phyloP scores from a whole-genome alignment of 2,888 invertebrate species.

The Leuctra nigra region DNA sequence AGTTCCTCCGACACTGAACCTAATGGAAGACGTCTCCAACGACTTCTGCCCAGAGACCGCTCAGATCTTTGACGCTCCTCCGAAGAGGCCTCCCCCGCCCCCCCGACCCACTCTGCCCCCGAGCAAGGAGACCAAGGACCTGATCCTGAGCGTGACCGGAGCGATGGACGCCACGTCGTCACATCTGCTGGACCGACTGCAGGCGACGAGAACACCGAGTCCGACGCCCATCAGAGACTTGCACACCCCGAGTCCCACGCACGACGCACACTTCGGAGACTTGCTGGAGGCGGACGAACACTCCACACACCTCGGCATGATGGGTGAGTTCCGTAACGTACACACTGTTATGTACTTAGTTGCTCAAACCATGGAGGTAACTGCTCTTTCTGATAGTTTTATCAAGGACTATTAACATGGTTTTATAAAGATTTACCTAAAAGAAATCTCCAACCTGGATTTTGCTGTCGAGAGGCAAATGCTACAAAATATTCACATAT shows the following conservation, averaged over 20 bases:
- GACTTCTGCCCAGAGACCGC: conserved; percentile 20
- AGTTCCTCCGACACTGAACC: conserved; percentile 12
- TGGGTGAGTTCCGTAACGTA: conserved; percentile 18
- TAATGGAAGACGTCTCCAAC: conserved; percentile 10
- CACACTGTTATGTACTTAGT: neutral
- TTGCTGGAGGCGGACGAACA: conserved; percentile 18
- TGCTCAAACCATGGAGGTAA: too few relatives aligned
- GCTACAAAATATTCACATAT: too few relatives aligned
- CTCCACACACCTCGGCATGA: conserved; percentile 10
- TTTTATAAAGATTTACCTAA: too few relatives aligned
- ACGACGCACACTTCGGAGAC: conserved; percentile 45
- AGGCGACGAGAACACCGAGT: conserved; percentile 79
- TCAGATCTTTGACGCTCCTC: conserved; percentile 16
- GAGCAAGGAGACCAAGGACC: conserved; percentile 74
- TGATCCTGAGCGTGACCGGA: conserved; percentile 78
- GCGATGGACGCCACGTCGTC: conserved; percentile 85
- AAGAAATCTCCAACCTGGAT: too few relatives aligned
- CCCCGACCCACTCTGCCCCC: conserved; percentile 37
- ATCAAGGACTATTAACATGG: too few relatives aligned
- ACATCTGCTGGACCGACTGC: conserved; percentile 72
- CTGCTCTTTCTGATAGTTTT: too few relatives aligned
- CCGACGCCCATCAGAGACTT: conserved; percentile 76
- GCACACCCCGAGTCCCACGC: conserved; percentile 81
- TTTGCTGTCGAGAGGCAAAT: too few relatives aligned
- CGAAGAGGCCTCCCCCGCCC: conserved; percentile 2